Conservation (phyloP, 2,797 vertebrate genomes). For the Sphaeramia orbicularis region DNA sequence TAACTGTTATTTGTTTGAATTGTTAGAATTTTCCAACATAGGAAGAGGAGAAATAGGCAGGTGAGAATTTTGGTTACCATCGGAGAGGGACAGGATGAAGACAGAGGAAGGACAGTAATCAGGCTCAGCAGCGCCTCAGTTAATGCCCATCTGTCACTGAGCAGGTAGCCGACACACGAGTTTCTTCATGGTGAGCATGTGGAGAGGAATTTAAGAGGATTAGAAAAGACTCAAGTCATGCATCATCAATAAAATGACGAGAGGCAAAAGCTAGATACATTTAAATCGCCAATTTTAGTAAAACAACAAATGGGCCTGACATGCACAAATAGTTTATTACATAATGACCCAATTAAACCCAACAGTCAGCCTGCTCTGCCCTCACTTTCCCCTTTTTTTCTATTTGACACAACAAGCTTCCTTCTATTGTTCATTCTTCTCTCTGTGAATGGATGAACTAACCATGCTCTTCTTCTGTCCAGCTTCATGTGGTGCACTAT, state of each 20-base stretch:
- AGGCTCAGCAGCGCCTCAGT: neutral
- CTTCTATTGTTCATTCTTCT: neutral
- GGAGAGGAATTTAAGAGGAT: slow-evolving; percentile 13
- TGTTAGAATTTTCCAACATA: no score
- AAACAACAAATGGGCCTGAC: neutral
- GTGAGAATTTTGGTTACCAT: neutral
- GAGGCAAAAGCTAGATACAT: neutral
- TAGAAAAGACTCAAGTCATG: slow-evolving; percentile 6
- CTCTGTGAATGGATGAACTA: neutral
- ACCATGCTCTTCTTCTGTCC: slow-evolving; percentile 38
- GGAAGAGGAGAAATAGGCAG: neutral
- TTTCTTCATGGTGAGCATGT: neutral
- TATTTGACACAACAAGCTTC: neutral
- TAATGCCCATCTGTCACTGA: slow-evolving; percentile 43
- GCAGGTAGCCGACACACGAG: slow-evolving; percentile 19
- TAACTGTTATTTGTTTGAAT: no score
- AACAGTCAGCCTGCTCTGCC: slow-evolving; percentile 8
- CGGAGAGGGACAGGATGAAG: neutral
- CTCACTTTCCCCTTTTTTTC: slow-evolving; percentile 3
- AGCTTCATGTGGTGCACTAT: slow-evolving; percentile 95
- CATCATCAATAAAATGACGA: neutral
- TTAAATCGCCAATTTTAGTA: neutral
- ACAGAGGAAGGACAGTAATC: slow-evolving; percentile 1
- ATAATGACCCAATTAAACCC: slow-evolving; percentile 39
- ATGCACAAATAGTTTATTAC: slow-evolving; percentile 23